phyloP scores from a whole-genome alignment of 2,888 invertebrate species.

The Seira sanloemensis region DNA sequence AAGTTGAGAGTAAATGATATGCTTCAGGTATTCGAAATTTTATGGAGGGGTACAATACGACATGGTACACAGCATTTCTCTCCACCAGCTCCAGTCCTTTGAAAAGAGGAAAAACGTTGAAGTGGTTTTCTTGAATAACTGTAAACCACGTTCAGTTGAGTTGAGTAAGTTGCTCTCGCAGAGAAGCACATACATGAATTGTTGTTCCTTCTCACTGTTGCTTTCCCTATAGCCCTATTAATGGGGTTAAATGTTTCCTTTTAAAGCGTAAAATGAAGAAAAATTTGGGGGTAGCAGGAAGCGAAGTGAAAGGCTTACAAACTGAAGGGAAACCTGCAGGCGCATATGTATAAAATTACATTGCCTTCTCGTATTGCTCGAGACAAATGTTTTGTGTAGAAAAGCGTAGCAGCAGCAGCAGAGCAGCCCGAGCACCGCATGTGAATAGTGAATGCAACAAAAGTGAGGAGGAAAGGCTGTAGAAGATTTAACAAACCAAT shows the following conservation, averaged over 20 bases:
- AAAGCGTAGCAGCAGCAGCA: too few relatives aligned
- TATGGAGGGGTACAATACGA: background rate
- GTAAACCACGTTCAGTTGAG: conserved; percentile 54
- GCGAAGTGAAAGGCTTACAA: background rate
- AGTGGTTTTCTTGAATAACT: conserved; percentile 59
- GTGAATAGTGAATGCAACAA: too few relatives aligned
- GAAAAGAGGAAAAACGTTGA: conserved; percentile 21
- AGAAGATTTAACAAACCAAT: conserved; percentile 51
- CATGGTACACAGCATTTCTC: background rate
- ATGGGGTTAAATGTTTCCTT: background rate
- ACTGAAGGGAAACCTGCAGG: background rate
- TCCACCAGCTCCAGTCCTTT: background rate
- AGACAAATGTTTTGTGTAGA: conserved; percentile 45
- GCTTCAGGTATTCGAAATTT: background rate
- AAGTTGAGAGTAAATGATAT: background rate
- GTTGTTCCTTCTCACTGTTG: background rate
- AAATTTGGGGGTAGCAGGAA: background rate
- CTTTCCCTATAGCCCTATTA: background rate
- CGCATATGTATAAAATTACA: conserved; percentile 8
- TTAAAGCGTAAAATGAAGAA: background rate
- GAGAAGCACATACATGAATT: background rate
- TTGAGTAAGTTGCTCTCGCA: conserved; percentile 41
- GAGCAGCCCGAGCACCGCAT: too few relatives aligned
- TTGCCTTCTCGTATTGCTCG: conserved; percentile 26
- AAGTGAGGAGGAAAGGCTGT: too few relatives aligned